Evolutionary conservation across 2,888 invertebrate species (phyloP), one percentile per base, ranked within the genome.

Genomic region (Limnephilus lunatus): DNA sequence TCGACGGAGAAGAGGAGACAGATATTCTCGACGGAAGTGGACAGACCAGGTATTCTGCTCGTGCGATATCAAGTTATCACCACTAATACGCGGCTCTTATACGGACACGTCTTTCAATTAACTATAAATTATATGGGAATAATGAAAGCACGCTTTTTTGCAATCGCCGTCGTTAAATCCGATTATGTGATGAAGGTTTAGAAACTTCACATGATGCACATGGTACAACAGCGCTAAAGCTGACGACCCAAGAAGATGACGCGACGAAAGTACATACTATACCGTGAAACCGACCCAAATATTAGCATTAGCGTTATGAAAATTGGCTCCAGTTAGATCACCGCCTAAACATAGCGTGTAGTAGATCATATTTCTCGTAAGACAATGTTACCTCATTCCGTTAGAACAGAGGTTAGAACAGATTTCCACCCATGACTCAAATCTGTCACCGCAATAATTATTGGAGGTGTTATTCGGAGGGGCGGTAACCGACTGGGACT

Each of bases 21-120:
- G 15, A 25, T 31, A 39, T 39, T 32, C 35, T 19, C 32, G 83
- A 11, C 35, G 35, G 83, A 83, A 39, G 35, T 39, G 35, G 35
- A 32, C 25, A 19, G 83, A 39, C 83, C 35, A 32, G 83, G 25
- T 32, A 32, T n/a, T 83, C 32, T 9, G 11, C 35, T 19, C 83
- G 83, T 83, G 83, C 35, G 31, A 83, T 35, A 83, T 83, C 83
- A 83, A 83, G 83, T 83, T 83, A 35, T 35, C 68, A 68, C 25
- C 25, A n/a, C n/a, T 25, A 25, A 68, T 9, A 68, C 68, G 25
- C 68, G 7, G 68, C 25, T 68, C 68, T 68, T 68, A 68, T 68
- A 68, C 68, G 68, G 68, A 68, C 68, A 68, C 68, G 68, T 68
- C n/a, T n/a, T 68, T 68, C 68, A 68, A 68, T 68, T 25, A 68